Evolutionary conservation across 2,888 invertebrate species (phyloP).

Genomic region (Lochmaea capreae): DNA sequence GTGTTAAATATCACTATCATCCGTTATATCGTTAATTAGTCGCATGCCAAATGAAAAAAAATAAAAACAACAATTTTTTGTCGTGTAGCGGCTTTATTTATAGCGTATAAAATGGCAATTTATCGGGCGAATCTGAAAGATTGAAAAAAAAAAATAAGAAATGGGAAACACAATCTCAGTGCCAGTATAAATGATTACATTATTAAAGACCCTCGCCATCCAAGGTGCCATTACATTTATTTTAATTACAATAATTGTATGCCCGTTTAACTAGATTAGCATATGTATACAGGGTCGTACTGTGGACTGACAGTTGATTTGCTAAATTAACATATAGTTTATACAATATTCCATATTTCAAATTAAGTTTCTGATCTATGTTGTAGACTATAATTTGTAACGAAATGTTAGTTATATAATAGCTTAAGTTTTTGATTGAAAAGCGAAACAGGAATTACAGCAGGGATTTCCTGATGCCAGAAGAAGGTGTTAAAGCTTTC

Average conservation of each 20-base stretch:
- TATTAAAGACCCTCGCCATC: constrained; percentile 17
- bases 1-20: neutral
- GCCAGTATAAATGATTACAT: constrained; percentile 24
- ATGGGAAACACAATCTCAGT: neutral
- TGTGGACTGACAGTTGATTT: no score
- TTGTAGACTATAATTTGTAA: no score
- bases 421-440: no score
- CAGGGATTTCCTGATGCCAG: no score
- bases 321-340: no score
- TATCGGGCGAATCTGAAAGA: constrained; percentile 3
- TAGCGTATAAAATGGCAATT: constrained; percentile 8
- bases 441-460: no score
- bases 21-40: constrained; percentile 5
- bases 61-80: constrained; percentile 2
- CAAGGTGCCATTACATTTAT: constrained; percentile 42
- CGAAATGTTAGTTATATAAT: no score
- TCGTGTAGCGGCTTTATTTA: constrained; percentile 16
- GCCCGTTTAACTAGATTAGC: constrained; percentile 49
- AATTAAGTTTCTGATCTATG: no score
- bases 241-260: constrained; percentile 54
- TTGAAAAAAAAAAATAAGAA: constrained; percentile 2
- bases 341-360: no score
- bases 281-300: constrained; percentile 42
- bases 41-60: constrained; percentile 2
- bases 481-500: no score